phyloP scores from a whole-genome alignment of 1,140 invertebrate genomes.

The Meteorus sp. region DNA sequence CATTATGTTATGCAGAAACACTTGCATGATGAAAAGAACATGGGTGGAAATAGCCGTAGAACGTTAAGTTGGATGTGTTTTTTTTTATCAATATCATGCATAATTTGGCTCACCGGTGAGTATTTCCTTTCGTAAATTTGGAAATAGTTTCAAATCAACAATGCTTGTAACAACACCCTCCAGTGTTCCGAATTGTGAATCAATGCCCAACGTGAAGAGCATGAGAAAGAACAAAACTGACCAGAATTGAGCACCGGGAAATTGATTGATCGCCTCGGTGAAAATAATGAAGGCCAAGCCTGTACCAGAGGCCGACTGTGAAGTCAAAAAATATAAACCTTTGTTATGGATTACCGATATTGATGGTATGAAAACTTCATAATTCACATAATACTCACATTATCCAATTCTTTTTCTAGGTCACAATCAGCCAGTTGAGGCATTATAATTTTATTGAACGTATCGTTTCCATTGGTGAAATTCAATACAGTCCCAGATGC shows the following conservation, averaged over 20 bases:
- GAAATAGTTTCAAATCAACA: constrained; percentile 93
- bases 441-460: constrained; percentile 63
- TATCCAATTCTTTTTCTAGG: constrained; percentile 83
- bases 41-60: too few species aligned
- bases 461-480: constrained; percentile 63
- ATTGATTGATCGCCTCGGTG: constrained; percentile 95
- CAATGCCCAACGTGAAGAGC: constrained; percentile 93
- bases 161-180: constrained; percentile 96
- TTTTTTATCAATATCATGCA: too few species aligned
- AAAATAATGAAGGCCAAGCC: constrained; percentile 95
- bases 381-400: constrained; percentile 65
- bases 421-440: constrained; percentile 75
- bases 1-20: background rate
- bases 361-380: background rate
- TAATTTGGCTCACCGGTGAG: constrained; percentile 69
- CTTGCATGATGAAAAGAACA: too few species aligned
- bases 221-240: constrained; percentile 93
- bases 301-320: constrained; percentile 88
- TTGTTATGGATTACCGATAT: background rate
- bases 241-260: constrained; percentile 93
- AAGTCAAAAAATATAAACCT: constrained; percentile 34
- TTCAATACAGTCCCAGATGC: constrained; percentile 60
- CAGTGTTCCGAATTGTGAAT: constrained; percentile 92
- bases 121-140: constrained; percentile 88
- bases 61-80: too few species aligned